Conservation (phyloP, 2,888 invertebrate genomes). For the Sepiola atlantica region DNA sequence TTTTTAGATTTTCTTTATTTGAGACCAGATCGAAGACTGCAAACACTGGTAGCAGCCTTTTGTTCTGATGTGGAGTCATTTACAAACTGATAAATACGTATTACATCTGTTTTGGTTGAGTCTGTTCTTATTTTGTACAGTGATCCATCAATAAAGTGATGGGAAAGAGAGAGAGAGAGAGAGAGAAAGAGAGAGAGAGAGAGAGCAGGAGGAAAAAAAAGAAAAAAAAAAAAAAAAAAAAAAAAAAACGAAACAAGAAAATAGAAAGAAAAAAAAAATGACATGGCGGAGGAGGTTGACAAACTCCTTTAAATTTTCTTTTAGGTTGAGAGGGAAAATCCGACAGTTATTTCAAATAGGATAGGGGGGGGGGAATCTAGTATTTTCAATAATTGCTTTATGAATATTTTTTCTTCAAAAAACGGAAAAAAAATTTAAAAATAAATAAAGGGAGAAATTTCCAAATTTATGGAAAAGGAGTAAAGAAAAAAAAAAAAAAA, state of each 20-base stretch:
- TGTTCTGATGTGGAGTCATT: neutral
- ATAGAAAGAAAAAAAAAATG: neutral
- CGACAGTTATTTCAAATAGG: too few species aligned
- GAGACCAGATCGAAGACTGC: neutral
- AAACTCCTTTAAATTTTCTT: too few species aligned
- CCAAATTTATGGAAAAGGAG: neutral
- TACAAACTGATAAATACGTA: constrained; percentile 24
- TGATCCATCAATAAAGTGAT: neutral
- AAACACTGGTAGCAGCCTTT: neutral
- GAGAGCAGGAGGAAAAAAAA: neutral
- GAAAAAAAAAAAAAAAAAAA: neutral
- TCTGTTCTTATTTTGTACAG: neutral
- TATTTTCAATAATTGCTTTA: too few species aligned
- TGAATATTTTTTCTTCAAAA: too few species aligned
- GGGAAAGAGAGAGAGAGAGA: neutral
- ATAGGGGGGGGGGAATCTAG: too few species aligned
- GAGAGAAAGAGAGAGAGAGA: neutral
- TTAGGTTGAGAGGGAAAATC: too few species aligned
- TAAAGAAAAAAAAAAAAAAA: neutral
- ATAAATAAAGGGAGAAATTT: neutral
- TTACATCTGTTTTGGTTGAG: constrained; percentile 21
- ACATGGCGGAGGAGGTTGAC: neutral
- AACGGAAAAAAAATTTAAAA: neutral
- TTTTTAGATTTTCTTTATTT: neutral
- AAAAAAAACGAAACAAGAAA: neutral